A percentile compares a stretch with the other conserved stretches of the same genome.
phyloP scores from a whole-genome alignment of 2,113 vertebrate genomes.

The Scomber scombrus region DNA sequence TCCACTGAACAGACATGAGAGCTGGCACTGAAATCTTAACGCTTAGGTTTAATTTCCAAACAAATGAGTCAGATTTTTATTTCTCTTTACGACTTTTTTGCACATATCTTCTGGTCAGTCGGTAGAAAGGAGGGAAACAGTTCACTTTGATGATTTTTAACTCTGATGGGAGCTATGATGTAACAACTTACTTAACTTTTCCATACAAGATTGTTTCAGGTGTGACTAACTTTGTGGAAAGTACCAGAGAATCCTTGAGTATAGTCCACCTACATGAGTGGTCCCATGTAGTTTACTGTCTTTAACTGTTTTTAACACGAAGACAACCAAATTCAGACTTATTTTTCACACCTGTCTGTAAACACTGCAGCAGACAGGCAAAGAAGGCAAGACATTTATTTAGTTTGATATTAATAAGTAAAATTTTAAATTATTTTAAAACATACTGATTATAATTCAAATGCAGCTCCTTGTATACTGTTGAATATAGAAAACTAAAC shows the following conservation, averaged over 20 bases:
- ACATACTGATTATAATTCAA: background rate
- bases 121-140: background rate
- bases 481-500: background rate
- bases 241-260: conserved; percentile 29
- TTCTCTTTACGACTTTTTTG: too few relatives aligned
- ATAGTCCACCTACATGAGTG: background rate
- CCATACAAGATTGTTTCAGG: background rate
- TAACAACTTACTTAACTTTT: conserved; percentile 2
- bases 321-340: background rate
- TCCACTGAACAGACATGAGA: too few relatives aligned
- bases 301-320: too few relatives aligned
- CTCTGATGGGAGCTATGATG: too few relatives aligned
- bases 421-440: background rate
- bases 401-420: background rate
- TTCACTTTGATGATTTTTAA: background rate
- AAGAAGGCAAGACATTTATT: background rate
- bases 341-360: background rate
- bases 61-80: too few relatives aligned
- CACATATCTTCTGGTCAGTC: too few relatives aligned
- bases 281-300: background rate
- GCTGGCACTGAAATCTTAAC: too few relatives aligned
- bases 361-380: background rate
- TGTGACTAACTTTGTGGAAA: conserved; percentile 20
- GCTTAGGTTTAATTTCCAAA: too few relatives aligned
- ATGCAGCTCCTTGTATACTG: background rate